Evolutionary conservation across 2,797 vertebrate genomes (phyloP).

Genomic region (Remorina albescens): DNA sequence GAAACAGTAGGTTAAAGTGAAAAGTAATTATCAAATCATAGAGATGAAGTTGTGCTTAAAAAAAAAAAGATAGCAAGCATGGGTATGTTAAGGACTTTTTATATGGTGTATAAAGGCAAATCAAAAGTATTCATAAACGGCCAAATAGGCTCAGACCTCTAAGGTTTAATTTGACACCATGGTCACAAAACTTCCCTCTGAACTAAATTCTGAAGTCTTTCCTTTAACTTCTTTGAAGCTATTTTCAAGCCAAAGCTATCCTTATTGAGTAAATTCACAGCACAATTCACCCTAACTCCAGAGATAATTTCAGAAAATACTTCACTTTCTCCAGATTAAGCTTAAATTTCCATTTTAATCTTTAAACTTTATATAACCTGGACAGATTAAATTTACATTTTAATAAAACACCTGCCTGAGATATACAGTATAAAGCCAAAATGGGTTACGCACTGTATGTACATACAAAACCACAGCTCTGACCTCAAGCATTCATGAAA

Average conservation of each 20-base stretch:
- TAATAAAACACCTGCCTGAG: neutral
- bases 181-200: neutral
- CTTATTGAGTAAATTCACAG: slow-evolving; percentile 5
- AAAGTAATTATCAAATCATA: no score
- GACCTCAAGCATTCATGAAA: slow-evolving; percentile 2
- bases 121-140: no score
- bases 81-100: no score
- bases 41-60: no score
- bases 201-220: slow-evolving; percentile 6
- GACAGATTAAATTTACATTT: neutral
- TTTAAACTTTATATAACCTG: neutral
- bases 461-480: neutral
- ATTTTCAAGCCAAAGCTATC: slow-evolving; percentile 1
- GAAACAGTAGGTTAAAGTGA: no score
- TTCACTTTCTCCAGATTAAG: neutral
- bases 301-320: slow-evolving; percentile 10
- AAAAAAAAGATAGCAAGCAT: no score
- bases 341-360: slow-evolving; percentile 14
- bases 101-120: no score
- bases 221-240: neutral
- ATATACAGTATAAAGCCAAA: neutral
- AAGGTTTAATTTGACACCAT: neutral
- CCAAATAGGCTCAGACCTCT: no score
- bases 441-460: neutral
- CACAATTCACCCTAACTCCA: slow-evolving; percentile 1